Conservation (phyloP, 2,113 vertebrate species). For the Rhynchomys soricoides region DNA sequence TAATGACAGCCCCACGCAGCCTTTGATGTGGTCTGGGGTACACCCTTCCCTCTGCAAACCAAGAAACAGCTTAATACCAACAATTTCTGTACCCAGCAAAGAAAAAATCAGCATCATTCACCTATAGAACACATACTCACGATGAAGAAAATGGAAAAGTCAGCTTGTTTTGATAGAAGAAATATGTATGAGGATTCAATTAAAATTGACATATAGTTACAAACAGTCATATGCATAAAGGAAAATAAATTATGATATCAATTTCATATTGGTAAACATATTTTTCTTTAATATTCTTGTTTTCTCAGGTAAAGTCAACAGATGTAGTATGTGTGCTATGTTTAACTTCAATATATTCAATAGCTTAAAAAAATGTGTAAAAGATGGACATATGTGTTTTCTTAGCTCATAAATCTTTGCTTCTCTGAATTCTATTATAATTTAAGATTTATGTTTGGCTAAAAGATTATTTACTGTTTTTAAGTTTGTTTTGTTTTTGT, state of each 20-base stretch:
- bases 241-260: conserved; percentile 30
- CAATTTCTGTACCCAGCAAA: conserved; percentile 71
- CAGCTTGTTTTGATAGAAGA: neutral
- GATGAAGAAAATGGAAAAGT: conserved; percentile 1
- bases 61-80: conserved; percentile 85
- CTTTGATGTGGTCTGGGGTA: conserved; percentile 95
- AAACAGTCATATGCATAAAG: neutral
- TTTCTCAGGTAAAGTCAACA: neutral
- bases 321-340: neutral
- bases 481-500: neutral
- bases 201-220: neutral
- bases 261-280: neutral
- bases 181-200: neutral
- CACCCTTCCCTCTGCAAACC: conserved; percentile 92
- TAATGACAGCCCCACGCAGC: conserved; percentile 91
- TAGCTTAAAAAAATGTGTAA: neutral
- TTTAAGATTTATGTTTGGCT: neutral
- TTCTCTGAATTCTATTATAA: conserved; percentile 5
- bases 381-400: neutral
- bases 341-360: neutral
- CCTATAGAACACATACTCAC: conserved; percentile 73
- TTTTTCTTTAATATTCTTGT: neutral
- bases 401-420: conserved; percentile 29
- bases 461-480: conserved; percentile 9
- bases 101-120: conserved; percentile 57